Percentiles rank a stretch among this genome's conserved stretches.
These are phyloP conservation scores for Wasmannia auropunctata DNA, from an alignment of 1,140 invertebrate species.

Conservation along the genomic window DNA sequence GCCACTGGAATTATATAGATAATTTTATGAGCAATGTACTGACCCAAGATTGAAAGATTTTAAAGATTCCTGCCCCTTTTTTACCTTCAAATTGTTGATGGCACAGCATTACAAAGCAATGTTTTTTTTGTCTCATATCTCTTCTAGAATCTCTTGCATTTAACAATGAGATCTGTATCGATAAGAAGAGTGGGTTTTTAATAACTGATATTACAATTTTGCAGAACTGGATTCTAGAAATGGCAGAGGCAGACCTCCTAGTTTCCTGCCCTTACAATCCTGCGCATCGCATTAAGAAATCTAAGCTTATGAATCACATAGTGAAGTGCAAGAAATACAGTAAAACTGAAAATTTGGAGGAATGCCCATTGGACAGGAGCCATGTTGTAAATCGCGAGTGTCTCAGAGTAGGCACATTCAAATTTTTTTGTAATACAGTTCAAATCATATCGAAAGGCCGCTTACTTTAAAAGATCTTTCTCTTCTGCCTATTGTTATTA, in stretches of 20 bases:
- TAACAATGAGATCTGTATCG: neutral
- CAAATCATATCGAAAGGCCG: too few relatives aligned
- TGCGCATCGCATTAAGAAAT: constrained; percentile 33
- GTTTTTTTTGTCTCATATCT: neutral
- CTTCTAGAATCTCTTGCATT: neutral
- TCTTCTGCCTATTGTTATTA: neutral
- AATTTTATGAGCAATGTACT: neutral
- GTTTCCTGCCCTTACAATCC: constrained; percentile 44
- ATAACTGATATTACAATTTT: neutral
- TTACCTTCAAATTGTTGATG: neutral
- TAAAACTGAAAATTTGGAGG: neutral
- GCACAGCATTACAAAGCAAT: neutral
- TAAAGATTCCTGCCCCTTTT: neutral
- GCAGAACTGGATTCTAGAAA: neutral
- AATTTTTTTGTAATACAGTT: neutral
- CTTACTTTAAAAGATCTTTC: neutral
- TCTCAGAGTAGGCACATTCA: constrained; percentile 15
- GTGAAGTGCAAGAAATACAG: constrained; percentile 29
- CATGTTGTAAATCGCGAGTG: neutral
- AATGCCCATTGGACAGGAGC: constrained; percentile 1
- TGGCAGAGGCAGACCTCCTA: neutral
- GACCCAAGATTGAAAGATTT: neutral
- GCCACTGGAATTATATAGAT: neutral
- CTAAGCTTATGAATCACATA: constrained; percentile 15
- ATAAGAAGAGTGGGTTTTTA: neutral